Evolutionary conservation across 1,140 invertebrate genomes (phyloP).

Genomic region (Brachionus calyciflorus): DNA sequence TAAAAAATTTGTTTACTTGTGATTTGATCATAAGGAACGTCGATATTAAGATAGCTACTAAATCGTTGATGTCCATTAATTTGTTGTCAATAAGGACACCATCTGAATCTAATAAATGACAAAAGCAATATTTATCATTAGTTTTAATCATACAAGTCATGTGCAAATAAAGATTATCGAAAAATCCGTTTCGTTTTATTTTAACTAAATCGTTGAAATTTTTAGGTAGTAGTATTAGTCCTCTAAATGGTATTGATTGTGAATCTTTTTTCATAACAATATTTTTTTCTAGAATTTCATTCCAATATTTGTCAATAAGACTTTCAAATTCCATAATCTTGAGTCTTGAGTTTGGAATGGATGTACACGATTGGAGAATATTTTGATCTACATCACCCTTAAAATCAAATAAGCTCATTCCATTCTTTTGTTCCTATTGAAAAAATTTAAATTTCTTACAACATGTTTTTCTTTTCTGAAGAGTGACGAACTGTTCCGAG

Average conservation of each 20-base stretch:
- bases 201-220: not conserved
- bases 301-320: conserved; percentile 9
- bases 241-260: not conserved
- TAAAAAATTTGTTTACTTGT: too few species aligned
- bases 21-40: not conserved
- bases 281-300: conserved; percentile 10
- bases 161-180: not conserved
- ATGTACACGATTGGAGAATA: not conserved
- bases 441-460: too few species aligned
- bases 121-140: not conserved
- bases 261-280: not conserved
- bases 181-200: not conserved
- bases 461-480: too few species aligned
- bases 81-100: not conserved
- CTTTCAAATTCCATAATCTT: not conserved
- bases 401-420: not conserved
- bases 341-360: not conserved
- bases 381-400: not conserved
- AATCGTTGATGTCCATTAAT: not conserved
- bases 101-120: not conserved
- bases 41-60: not conserved
- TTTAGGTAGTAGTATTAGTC: not conserved
- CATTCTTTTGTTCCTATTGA: conserved; percentile 9
- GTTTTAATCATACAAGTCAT: not conserved
- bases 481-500: too few species aligned